Base-by-base conservation (phyloP, 64 coral and sea anemone genomes). In the Montipora cactus region DNA sequence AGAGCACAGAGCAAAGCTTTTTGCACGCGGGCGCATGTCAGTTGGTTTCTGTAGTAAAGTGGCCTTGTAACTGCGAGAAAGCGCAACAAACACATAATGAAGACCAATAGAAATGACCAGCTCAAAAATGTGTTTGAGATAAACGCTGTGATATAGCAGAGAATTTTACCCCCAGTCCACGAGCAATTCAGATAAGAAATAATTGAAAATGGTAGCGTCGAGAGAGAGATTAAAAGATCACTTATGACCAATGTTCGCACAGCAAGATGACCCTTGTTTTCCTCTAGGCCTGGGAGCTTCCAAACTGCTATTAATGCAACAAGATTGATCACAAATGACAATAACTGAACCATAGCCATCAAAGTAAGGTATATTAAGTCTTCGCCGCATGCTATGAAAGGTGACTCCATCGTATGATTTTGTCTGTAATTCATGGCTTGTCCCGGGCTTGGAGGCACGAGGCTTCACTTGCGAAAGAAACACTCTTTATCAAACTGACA, bases 271-370 rank as follows among this genome's bases (percentile, higher is more conserved):
- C 79, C 79, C 81, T 69, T 93, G 81, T 96, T 96, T 61, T 81
- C 87, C 74, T 96, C 79, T 25, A 94, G 72, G 11, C 92, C 91
- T 11, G 95, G 95, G n/a, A 94, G 79, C 67, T 81, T 79, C 95
- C 95, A 96, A 78, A 96, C 93, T n/a, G 89, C 91, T 47, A 96
- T 62, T 44, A 74, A 81, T 93, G 95, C 89, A 2, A 94, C 47
- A 12, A 90, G 85, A 83, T 94, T 96, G 15, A 78, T 18, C 0
- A 82, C 5, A 59, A 94, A 87, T 58, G 95, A 94, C 12, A 87
- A 6, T n/a, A 86, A 74, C 25, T 94, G 77, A 22, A 96, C 62
- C 67, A 45, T 55, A 4, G 83, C 92, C 81, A 94, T 80, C 16
- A 64, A 21, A 2, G 48, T 50, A 11, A 86, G 44, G 2, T 72